Base-by-base conservation (phyloP, 1,140 invertebrate species). In the Macrocentrus cingulum region DNA sequence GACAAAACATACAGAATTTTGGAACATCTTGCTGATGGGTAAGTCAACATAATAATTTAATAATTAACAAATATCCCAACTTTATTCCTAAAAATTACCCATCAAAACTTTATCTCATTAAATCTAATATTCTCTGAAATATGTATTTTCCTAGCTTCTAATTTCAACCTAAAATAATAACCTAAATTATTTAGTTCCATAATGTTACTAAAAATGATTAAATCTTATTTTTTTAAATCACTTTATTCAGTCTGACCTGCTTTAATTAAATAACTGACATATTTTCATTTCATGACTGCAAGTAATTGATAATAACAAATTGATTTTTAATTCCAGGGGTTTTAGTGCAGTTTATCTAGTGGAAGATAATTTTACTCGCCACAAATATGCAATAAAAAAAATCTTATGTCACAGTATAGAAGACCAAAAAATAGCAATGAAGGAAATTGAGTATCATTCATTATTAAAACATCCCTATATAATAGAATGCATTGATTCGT, bases 321-420 rank as follows among this genome's bases (percentile, higher is more conserved):
- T n/a, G n/a, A n/a, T n/a, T n/a, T 39, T 59, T 51, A 59, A 59
- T 68, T 85, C 58, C 71, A 94, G 92, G 19, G 92, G 91, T 15
- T 94, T 94, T 68, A 93, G 91, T 70, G 86, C 86, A 56, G 90
- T 95, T 52, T 86, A 89, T 65, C 77, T 94, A 59, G 86, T 90
- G 1, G 88, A 93, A 74, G 88, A 92, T 76, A 65, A 77, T n/a
- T 56, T 78, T n/a, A 88, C 84, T 7, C 85, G 85, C 63, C 86
- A 87, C 60, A 81, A 84, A 54, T 93, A 85, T 82, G 92, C 91
- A 8, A 72, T 94, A 32, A 95, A 95, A 79, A 84, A 89, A 67
- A 91, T 94, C 39, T 83, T 84, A 37, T 92, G 90, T 71, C 90
- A 94, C 76, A 85, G 87, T 50, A 79, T 85, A 59, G 89, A 91